Evolutionary conservation across 2,888 invertebrate genomes (phyloP).

Genomic region (Tiliacea citrago): DNA sequence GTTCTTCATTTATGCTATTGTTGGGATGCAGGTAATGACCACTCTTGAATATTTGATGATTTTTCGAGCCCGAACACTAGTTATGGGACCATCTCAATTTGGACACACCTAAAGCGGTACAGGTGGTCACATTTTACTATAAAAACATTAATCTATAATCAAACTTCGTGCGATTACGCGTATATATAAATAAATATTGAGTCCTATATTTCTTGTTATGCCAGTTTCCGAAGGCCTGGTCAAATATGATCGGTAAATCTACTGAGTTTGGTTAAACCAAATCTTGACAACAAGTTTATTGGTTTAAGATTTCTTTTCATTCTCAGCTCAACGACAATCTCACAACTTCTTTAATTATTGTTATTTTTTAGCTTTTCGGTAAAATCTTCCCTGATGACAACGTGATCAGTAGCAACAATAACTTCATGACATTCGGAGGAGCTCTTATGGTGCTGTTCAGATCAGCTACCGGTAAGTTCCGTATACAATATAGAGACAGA

Average conservation of each 20-base stretch:
- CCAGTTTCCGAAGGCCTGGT: neutral
- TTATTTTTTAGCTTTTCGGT: constrained; percentile 94
- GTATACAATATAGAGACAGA: neutral
- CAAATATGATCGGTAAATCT: neutral
- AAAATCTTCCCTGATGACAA: constrained; percentile 95
- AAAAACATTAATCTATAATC: neutral
- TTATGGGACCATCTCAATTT: no score
- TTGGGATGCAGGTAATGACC: constrained; percentile 98
- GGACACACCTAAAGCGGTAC: neutral
- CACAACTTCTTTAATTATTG: neutral
- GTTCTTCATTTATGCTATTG: constrained; percentile 99
- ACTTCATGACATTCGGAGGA: constrained; percentile 99
- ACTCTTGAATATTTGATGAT: no score
- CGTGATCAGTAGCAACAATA: constrained; percentile 98
- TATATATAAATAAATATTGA: no score
- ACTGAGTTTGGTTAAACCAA: neutral
- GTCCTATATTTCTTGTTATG: neutral
- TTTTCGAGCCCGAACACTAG: no score
- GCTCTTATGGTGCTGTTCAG: constrained; percentile 99
- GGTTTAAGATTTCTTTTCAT: neutral
- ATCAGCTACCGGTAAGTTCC: constrained; percentile 94
- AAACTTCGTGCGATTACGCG: neutral
- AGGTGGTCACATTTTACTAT: neutral
- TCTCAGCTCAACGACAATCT: neutral
- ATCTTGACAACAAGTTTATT: neutral